A percentile compares a stretch with the other conserved stretches of the same genome.
These are phyloP conservation scores for Charina bottae DNA, from an alignment of 2,113 vertebrate genomes.

Conservation along the genomic window DNA sequence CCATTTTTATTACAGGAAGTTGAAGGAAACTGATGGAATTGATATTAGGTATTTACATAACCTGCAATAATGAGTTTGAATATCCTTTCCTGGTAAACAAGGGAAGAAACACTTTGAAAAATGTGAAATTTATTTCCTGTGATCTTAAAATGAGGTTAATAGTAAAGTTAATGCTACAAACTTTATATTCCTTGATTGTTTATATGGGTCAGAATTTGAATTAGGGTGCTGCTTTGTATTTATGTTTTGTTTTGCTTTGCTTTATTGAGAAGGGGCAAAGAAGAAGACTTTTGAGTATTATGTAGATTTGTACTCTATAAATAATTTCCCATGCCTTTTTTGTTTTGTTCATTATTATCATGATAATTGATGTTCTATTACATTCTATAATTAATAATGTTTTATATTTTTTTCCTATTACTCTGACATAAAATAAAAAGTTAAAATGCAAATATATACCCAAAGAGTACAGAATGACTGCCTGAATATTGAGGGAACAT, in stretches of 20 bases:
- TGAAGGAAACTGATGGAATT: not conserved
- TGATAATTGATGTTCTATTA: not conserved
- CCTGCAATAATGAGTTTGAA: not conserved
- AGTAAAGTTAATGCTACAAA: not conserved
- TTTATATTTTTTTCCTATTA: not conserved
- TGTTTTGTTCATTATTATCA: not conserved
- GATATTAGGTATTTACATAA: not conserved
- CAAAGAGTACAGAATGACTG: not conserved
- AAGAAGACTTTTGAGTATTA: not conserved
- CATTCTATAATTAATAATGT: not conserved
- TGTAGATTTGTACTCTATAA: not conserved
- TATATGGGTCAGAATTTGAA: not conserved
- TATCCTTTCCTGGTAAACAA: not conserved
- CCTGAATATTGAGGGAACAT: not conserved
- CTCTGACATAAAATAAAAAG: not conserved
- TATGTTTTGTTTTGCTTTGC: not conserved
- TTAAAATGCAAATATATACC: not conserved
- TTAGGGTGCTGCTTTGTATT: not conserved
- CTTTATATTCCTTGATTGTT: not conserved
- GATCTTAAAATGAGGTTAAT: not conserved
- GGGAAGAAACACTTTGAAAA: not conserved
- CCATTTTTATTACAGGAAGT: not conserved
- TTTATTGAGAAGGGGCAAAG: not conserved
- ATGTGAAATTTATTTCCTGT: not conserved
- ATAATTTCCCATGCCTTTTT: not conserved